phyloP scores from a whole-genome alignment of 2,113 vertebrate genomes.

The Capricornis sumatraensis region DNA sequence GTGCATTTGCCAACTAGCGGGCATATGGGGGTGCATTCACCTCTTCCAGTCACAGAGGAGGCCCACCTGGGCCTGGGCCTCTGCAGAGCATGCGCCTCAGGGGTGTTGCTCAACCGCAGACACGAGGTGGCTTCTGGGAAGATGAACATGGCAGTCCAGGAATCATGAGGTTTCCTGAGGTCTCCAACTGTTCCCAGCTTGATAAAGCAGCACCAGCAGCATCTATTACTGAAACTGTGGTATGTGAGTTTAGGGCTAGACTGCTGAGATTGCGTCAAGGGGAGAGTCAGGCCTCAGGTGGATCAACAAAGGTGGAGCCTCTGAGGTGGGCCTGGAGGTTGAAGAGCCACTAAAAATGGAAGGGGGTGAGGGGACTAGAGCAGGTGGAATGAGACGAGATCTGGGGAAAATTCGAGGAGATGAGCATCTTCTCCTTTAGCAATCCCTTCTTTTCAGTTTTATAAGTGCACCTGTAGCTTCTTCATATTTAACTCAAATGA shows the following conservation, averaged over 20 bases:
- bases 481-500: background rate
- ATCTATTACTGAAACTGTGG: background rate
- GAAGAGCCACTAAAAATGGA: background rate
- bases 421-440: background rate
- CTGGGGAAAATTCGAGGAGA: background rate
- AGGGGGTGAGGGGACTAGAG: background rate
- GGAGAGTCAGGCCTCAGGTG: background rate
- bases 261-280: background rate
- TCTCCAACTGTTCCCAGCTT: background rate
- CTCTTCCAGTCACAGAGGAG: background rate
- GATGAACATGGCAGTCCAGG: background rate
- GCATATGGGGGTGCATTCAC: background rate
- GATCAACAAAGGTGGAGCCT: background rate
- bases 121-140: background rate
- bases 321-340: background rate
- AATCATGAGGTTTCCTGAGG: background rate
- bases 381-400: background rate
- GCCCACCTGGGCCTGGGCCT: too few species aligned
- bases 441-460: background rate
- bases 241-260: background rate
- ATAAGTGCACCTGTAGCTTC: background rate
- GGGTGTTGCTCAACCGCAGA: background rate
- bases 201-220: background rate
- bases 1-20: background rate
- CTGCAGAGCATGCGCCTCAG: fast-evolving